Evolutionary conservation across 2,797 vertebrate species (phyloP).

Genomic region (Fistularia tabacaria): DNA sequence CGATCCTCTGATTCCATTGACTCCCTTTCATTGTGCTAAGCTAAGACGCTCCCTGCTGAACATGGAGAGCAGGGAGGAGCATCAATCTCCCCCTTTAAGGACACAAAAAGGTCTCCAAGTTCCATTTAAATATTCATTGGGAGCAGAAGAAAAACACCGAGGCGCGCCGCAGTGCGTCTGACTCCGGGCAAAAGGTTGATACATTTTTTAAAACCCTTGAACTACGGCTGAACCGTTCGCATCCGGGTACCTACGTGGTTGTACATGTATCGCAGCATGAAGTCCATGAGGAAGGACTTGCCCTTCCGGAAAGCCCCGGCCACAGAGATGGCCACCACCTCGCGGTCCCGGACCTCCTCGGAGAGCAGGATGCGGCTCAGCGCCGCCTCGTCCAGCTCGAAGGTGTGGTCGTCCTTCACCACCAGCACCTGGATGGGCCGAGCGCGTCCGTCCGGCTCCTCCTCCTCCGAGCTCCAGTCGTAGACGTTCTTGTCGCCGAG

Average conservation of each 20-base stretch:
- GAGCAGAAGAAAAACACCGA: too few relatives aligned
- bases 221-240: too few relatives aligned
- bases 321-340: constrained; percentile 94
- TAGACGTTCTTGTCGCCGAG: constrained; percentile 86
- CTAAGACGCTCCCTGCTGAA: too few relatives aligned
- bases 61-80: too few relatives aligned
- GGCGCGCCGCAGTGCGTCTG: too few relatives aligned
- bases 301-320: constrained; percentile 97
- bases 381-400: constrained; percentile 91
- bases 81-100: too few relatives aligned
- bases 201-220: too few relatives aligned
- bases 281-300: constrained; percentile 99
- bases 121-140: too few relatives aligned
- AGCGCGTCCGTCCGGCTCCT: constrained; percentile 87
- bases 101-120: too few relatives aligned
- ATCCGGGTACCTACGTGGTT: constrained; percentile 76
- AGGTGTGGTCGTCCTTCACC: constrained; percentile 96
- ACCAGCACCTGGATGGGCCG: constrained; percentile 92
- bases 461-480: constrained; percentile 97
- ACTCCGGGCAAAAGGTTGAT: too few relatives aligned
- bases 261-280: constrained; percentile 99
- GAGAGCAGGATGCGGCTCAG: constrained; percentile 90
- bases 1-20: too few relatives aligned
- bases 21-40: too few relatives aligned
- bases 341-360: constrained; percentile 87